Base-by-base conservation (phyloP, 1,140 invertebrate species). In the Leptonema lineaticorne region DNA sequence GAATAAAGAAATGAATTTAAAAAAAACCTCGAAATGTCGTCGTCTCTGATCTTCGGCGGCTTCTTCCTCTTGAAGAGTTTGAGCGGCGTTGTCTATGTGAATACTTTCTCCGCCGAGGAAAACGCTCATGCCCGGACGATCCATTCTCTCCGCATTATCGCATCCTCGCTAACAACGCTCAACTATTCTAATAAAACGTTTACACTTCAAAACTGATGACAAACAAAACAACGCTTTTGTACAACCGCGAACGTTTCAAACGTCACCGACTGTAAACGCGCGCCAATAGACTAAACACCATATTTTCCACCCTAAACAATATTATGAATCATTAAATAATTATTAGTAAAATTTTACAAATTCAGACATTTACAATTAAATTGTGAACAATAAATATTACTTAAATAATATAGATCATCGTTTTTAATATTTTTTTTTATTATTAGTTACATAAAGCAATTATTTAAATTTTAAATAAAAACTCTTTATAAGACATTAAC, bases 31-130 rank as follows among this genome's bases (percentile, higher is more conserved):
- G 64, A 81, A 80, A 50, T 86, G 77, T 14, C 82, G 78, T 41
- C 85, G 77, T 73, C 82, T 85, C 74, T 85, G 81, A 75, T 86
- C 85, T 75, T 85, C 83, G 1, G 85, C 62, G 48, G 80, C 83
- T 72, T 87, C 85, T 68, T 86, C 83, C 66, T 86, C 86, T 80
- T 69, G 81, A 77, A 27, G 82, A 78, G 68, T 27, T 70, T 84
- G 83, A 57, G 79, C 75, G 71, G 80, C 83, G 56, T 82, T 84
- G 72, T 85, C 83, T 65, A 87, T 78, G 66, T 85, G 81, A 48
- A 86, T 81, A 63, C 82, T 81, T 6, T 80, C 80, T 22, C 77
- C 81, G 24, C 84, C 85, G 77, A 85, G 81, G 71, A 87, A 86
- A 57, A 86, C 75, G 76, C 85, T 86, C 75, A 86, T 79, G 24